Conservation (phyloP, 1,140 invertebrate species). For the Drosophila tristis region DNA sequence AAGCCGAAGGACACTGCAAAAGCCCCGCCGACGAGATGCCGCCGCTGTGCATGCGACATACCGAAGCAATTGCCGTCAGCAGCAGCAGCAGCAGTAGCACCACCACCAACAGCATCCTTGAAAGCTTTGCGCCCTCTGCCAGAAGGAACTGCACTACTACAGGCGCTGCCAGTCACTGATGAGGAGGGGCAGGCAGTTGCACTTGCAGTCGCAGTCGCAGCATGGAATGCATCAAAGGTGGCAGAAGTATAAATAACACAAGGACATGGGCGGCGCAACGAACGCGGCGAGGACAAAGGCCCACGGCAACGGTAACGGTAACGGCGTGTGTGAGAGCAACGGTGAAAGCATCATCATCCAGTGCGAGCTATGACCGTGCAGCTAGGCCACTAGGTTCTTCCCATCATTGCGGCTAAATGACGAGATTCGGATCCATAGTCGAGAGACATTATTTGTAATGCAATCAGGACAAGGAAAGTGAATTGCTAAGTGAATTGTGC, state of each 20-base stretch:
- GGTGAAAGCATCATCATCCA: slow-evolving; percentile 47
- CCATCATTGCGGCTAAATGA: slow-evolving; percentile 7
- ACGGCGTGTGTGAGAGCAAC: slow-evolving; percentile 44
- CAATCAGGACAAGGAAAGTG: slow-evolving; percentile 58
- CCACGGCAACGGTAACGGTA: slow-evolving; percentile 30
- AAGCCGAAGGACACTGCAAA: slow-evolving; percentile 59
- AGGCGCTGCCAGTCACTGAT: slow-evolving; percentile 45
- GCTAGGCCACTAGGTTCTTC: slow-evolving; percentile 53
- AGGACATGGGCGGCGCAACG: slow-evolving; percentile 74
- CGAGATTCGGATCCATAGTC: slow-evolving; percentile 3
- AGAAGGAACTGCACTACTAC: not conserved
- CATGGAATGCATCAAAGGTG: slow-evolving; percentile 46
- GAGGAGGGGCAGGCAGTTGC: slow-evolving; percentile 3
- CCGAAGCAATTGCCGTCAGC: slow-evolving; percentile 35
- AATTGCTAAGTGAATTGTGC: slow-evolving; percentile 67
- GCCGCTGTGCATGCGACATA: slow-evolving; percentile 28
- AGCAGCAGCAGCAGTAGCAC: slow-evolving; percentile 29
- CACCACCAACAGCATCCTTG: slow-evolving; percentile 41
- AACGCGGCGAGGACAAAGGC: slow-evolving; percentile 62
- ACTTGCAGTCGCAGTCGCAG: slow-evolving; percentile 54
- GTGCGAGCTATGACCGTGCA: slow-evolving; percentile 28
- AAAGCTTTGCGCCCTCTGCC: slow-evolving; percentile 23
- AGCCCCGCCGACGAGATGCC: slow-evolving; percentile 38
- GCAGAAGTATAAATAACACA: slow-evolving; percentile 72
- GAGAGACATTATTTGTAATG: slow-evolving; percentile 72